phyloP scores from a whole-genome alignment of 2,113 vertebrate species.

The Elaphurus davidianus region DNA sequence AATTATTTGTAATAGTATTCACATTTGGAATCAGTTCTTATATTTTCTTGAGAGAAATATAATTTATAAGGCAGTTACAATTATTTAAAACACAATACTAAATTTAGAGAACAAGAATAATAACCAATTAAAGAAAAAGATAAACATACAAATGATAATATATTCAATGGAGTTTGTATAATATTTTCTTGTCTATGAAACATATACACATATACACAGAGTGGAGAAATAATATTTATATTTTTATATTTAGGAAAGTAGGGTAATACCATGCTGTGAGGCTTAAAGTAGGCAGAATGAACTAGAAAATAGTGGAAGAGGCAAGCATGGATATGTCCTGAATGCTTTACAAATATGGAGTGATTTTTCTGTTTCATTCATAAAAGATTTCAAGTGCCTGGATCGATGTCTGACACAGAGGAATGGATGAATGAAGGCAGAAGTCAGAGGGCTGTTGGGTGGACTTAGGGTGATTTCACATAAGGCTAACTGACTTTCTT shows the following conservation, averaged over 20 bases:
- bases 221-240: background rate
- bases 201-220: background rate
- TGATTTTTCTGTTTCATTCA: background rate
- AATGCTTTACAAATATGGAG: background rate
- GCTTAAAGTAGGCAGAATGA: background rate
- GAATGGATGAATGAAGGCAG: background rate
- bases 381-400: background rate
- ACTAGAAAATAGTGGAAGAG: background rate
- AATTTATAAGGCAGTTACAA: background rate
- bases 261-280: background rate
- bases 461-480: background rate
- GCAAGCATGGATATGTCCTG: too few species aligned
- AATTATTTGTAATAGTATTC: background rate
- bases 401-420: background rate
- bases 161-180: background rate
- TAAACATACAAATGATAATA: background rate
- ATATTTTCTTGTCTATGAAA: background rate
- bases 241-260: background rate
- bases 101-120: background rate
- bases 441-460: background rate
- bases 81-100: background rate
- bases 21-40: background rate
- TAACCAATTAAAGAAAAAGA: background rate
- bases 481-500: background rate
- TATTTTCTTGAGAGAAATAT: background rate